Conservation (phyloP, 2,888 invertebrate species). For the Neoascia interrupta region DNA sequence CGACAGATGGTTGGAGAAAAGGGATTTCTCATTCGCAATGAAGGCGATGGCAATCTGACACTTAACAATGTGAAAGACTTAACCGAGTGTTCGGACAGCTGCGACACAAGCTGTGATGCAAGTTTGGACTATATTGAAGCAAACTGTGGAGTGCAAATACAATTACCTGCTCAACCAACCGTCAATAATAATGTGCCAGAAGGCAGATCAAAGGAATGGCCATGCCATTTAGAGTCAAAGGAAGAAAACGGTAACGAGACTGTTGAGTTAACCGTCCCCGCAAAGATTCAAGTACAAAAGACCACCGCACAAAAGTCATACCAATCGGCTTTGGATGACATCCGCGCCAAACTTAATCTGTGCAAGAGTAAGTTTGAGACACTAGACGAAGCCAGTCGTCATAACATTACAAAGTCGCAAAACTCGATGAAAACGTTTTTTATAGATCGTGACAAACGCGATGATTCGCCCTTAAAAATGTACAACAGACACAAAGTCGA, state of each 20-base stretch:
- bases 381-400: conserved; percentile 76
- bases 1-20: conserved; percentile 74
- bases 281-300: conserved; percentile 70
- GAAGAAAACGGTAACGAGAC: conserved; percentile 34
- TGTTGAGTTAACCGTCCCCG: conserved; percentile 10
- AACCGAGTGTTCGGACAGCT: conserved; percentile 78
- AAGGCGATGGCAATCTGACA: conserved; percentile 76
- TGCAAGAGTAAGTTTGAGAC: conserved; percentile 78
- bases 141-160: conserved; percentile 69
- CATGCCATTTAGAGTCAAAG: conserved; percentile 7
- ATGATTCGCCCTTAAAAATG: conserved; percentile 49
- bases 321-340: conserved; percentile 77
- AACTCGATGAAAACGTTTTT: conserved; percentile 78
- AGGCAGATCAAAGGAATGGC: not conserved
- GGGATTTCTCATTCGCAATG: conserved; percentile 78
- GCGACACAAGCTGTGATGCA: conserved; percentile 79
- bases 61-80: conserved; percentile 78
- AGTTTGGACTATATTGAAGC: conserved; percentile 79
- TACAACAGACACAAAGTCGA: conserved; percentile 70
- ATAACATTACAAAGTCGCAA: conserved; percentile 76
- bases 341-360: conserved; percentile 77
- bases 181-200: conserved; percentile 20
- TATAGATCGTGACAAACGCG: conserved; percentile 70
- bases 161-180: conserved; percentile 4
- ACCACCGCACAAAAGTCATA: conserved; percentile 74